These are phyloP conservation scores for Brachypteracias leptosomus DNA, from an alignment of 2,113 vertebrate genomes.

Conservation along the genomic window DNA sequence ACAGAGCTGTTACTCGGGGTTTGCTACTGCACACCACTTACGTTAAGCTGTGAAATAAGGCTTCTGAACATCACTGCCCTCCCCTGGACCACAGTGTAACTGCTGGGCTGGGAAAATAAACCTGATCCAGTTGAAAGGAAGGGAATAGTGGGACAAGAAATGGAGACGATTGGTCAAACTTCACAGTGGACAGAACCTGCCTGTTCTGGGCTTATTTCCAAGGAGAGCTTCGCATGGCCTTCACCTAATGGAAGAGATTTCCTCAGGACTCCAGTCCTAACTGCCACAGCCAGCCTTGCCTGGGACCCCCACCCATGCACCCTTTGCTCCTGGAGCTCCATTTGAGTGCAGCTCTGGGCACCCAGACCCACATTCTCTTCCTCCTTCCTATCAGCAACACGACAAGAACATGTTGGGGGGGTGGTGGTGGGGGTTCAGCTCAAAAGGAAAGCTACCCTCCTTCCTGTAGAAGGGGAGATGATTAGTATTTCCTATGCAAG, in stretches of 20 bases:
- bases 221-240: not conserved
- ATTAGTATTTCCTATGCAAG: not conserved
- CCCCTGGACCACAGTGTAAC: not conserved
- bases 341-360: not conserved
- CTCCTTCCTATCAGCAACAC: not conserved
- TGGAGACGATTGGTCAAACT: not conserved
- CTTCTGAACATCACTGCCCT: not conserved
- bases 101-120: not conserved
- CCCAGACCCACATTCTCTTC: not conserved
- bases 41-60: not conserved
- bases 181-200: not conserved
- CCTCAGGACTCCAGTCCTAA: not conserved
- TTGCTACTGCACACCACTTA: not conserved
- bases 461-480: not conserved
- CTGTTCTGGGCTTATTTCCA: not conserved
- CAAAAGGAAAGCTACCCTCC: not conserved
- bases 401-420: not conserved
- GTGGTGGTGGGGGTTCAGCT: not conserved
- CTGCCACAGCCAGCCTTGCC: not conserved
- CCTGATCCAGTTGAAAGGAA: not conserved
- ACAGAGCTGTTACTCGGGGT: accelerated
- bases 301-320: not conserved
- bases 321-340: not conserved
- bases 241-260: not conserved
- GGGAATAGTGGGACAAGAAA: not conserved